phyloP scores from a whole-genome alignment of 2,888 invertebrate genomes.

The Phyto melanocephala region DNA sequence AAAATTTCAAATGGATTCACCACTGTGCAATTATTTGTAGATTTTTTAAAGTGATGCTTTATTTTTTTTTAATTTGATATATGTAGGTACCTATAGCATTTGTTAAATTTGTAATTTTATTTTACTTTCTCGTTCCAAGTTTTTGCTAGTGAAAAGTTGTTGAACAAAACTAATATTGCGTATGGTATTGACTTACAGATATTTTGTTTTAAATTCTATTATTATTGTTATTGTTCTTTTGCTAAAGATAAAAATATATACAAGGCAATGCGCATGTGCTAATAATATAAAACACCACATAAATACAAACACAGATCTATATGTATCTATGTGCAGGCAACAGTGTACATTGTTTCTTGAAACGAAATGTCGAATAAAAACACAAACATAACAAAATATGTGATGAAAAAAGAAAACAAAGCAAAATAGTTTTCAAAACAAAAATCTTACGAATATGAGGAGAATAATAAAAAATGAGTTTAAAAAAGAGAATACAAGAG shows the following conservation, averaged over 20 bases:
- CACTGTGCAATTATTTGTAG: too few species aligned
- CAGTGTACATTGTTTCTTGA: not conserved
- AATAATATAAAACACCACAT: constrained; percentile 1
- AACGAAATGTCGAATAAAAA: not conserved
- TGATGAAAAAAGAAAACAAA: constrained; percentile 46
- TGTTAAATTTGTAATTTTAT: too few species aligned
- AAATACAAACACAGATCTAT: not conserved
- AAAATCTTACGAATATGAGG: constrained; percentile 45
- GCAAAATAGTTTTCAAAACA: constrained; percentile 50
- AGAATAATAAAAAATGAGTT: constrained; percentile 26
- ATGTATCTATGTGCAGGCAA: not conserved
- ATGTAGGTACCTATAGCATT: too few species aligned
- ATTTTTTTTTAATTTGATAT: too few species aligned
- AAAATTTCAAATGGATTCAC: too few species aligned
- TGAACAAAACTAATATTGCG: too few species aligned
- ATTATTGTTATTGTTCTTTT: not conserved
- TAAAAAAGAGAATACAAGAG: constrained; percentile 20
- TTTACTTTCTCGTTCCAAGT: too few species aligned
- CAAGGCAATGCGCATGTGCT: constrained; percentile 37
- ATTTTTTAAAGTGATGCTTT: too few species aligned
- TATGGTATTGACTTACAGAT: constrained; percentile 6
- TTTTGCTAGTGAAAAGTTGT: too few species aligned
- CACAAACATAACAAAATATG: constrained; percentile 19
- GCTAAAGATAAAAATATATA: constrained; percentile 18
- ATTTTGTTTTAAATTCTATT: not conserved